A percentile compares a stretch with the other conserved stretches of the same genome.
Evolutionary conservation across 2,113 vertebrate species (phyloP).

Genomic region (Chionodraco myersi): DNA sequence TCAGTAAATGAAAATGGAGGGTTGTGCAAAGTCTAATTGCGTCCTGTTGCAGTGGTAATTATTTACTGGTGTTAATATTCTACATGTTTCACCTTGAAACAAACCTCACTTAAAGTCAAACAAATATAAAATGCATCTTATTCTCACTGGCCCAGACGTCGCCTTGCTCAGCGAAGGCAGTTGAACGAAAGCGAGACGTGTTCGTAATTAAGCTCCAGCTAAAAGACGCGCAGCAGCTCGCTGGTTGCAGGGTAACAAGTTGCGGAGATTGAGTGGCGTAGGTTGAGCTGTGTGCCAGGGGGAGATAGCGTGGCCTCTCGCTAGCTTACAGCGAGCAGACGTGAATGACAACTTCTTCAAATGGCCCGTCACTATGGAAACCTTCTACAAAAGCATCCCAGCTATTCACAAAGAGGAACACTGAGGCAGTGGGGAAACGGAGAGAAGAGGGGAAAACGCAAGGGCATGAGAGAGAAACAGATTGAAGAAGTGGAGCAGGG

Average conservation of each 20-base stretch:
- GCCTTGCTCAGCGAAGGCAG: background rate
- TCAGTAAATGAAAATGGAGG: background rate
- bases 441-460: background rate
- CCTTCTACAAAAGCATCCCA: conserved; percentile 79
- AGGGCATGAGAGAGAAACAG: conserved; percentile 43
- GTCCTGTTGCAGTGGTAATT: conserved; percentile 7
- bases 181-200: conserved; percentile 3
- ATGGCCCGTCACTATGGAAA: conserved; percentile 80
- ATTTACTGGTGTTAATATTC: conserved; percentile 26
- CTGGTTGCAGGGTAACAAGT: conserved; percentile 32
- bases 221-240: background rate
- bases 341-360: conserved; percentile 80
- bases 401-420: conserved; percentile 77
- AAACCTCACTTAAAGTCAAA: background rate
- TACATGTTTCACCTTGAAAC: background rate
- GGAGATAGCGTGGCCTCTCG: conserved; percentile 68
- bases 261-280: conserved; percentile 45
- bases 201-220: conserved; percentile 37
- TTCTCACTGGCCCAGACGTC: background rate
- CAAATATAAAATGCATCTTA: background rate
- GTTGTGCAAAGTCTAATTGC: background rate
- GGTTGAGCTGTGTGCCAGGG: conserved; percentile 56
- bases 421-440: conserved; percentile 22
- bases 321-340: conserved; percentile 60
- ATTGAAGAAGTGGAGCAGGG: conserved; percentile 49